Evolutionary conservation across 2,797 vertebrate species (phyloP), one percentile per base, ranked within the genome.

Genomic region (Muscicapa striata): DNA sequence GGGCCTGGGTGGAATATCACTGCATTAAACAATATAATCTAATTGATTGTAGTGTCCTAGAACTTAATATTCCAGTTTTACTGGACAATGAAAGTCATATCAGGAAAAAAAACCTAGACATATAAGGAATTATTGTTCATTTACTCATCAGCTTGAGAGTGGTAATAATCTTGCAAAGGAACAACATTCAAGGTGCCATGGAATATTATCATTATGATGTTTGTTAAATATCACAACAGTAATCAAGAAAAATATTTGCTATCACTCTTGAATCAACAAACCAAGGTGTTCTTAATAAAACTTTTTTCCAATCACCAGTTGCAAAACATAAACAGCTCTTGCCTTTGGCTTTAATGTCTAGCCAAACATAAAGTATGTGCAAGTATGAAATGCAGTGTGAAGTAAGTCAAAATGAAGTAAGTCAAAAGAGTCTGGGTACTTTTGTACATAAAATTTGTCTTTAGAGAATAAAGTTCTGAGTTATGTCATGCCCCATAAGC

Each of bases 41-140:
- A 92, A 94, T 88, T 83, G 69, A 95, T 92, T 96, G 57, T 38
- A 79, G 13, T 85, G 89, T 94, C 82, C 41, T 72, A 64, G 69
- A 87, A 83, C 30, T 94, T 90, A 88, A 94, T 78, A 68, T 93
- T 88, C 87, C 29, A 64, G n/a, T 80, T 92, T 72, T 76, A 41
- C 13, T 95, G 87, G 70, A 76, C 88, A 92, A 59, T 93, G 80
- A 79, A 92, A 90, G 43, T 21, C 22, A 46, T 95, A 92, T 93
- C 51, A 88, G 45, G 40, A 40, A 51, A 88, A 88, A 63, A 87
- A 23, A 6, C 3, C 46, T 57, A 22, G 29, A 78, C 1, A 0
- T 87, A 19, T 46, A 87, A 81, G 29, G 36, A 79, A 76, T 83
- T 80, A 77, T 45, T 85, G 11, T 57, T 76, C 41, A 66, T 77